Percentiles rank a stretch among this genome's conserved stretches.
Evolutionary conservation across 2,113 vertebrate species (phyloP).

Genomic region (Heptranchias perlo): DNA sequence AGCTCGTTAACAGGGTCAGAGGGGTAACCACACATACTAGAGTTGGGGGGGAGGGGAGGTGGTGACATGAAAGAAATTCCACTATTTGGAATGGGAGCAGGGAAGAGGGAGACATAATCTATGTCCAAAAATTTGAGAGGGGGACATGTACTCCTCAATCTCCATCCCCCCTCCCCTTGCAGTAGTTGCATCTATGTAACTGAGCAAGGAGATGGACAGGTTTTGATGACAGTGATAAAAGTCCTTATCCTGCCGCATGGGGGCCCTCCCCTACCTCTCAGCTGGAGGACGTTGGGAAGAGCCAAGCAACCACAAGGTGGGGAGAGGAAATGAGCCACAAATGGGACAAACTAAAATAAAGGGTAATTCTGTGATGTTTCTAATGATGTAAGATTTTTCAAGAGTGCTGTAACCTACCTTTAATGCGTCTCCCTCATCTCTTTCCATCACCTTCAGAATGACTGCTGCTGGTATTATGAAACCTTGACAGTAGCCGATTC

Average conservation of each 20-base stretch:
- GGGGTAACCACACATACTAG: no score
- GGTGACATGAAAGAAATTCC: no score
- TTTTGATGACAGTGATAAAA: neutral
- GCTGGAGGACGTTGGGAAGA: neutral
- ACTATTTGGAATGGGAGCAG: no score
- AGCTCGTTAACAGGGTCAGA: no score
- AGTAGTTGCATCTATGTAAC: neutral
- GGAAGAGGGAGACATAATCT: neutral
- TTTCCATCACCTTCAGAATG: conserved; percentile 3
- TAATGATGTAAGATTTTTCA: neutral
- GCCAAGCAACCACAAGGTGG: neutral
- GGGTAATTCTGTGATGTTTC: neutral
- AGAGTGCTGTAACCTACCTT: neutral
- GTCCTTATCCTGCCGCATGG: neutral
- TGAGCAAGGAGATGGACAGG: neutral
- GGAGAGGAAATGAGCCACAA: neutral
- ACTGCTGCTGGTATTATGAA: neutral
- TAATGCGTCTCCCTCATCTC: neutral
- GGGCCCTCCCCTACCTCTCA: neutral
- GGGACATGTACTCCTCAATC: no score
- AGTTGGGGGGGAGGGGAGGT: no score
- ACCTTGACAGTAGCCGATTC: neutral
- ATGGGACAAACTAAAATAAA: neutral
- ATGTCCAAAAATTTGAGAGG: no score
- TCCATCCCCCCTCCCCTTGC: neutral